Base-by-base conservation (phyloP, 2,888 invertebrate species). In the Girardia tigrina region DNA sequence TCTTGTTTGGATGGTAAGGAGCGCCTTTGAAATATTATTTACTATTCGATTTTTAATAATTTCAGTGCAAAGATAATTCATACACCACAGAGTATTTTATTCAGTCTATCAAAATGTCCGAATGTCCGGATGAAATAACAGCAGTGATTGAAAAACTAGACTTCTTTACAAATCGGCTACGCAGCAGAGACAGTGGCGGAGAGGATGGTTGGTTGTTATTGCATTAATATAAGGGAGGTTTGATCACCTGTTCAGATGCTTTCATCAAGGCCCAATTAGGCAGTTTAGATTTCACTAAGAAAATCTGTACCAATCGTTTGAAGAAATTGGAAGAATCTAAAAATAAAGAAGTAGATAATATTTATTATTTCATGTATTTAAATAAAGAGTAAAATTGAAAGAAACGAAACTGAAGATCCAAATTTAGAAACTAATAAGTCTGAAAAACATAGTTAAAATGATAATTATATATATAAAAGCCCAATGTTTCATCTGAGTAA, bases 11-110 rank as follows among this genome's bases (percentile, higher is more conserved):
- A 88, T 90, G 87, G 92, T 92, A 84, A 88, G 89, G 20, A 36
- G 72, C n/a, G 20, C 42, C 73, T 26, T 42, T 70, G 12, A 8
- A n/a, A 20, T 70, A 23, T 8, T 72, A n/a, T 12, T 72, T 73
- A 4, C 4, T 26, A 4, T 72, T 20, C 20, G 16, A 28, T 26
- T 42, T 70, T 70, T 26, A n/a, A 20, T 70, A 23, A 6, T 72
- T 87, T 79, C 84, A 92, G 91, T 91, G 91, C 81, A 88, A 89
- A 79, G 91, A 91, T 78, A 85, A 86, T 77, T 88, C 88, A 77
- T 86, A 92, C 79, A 89, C 90, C 29, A 90, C 90, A 79, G 94
- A 94, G 80, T 88, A 90, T 80, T 93, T 94, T 84, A 85, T 94
- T 80, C 88, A 89, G 79, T 90, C 91, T 75, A 87, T 94, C 79